These are phyloP conservation scores for Myiopsitta monachus DNA, from an alignment of 2,113 vertebrate genomes.

Conservation along the genomic window DNA sequence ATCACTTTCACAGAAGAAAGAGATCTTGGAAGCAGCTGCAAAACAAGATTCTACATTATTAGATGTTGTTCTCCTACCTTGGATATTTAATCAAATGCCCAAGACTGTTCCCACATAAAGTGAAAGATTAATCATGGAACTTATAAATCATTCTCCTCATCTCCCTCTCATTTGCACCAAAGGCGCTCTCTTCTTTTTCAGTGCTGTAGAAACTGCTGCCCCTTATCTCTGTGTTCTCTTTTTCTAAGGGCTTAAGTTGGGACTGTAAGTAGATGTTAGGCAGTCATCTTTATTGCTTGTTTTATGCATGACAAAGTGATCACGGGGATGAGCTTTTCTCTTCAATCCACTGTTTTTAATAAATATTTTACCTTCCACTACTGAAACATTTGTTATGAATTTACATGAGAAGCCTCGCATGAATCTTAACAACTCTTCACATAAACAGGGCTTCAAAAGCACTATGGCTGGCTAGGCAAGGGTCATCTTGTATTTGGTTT, in stretches of 20 bases:
- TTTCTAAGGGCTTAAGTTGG: not conserved
- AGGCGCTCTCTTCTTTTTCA: not conserved
- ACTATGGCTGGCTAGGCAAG: not conserved
- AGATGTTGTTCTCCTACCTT: not conserved
- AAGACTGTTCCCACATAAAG: not conserved
- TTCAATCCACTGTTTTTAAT: not conserved
- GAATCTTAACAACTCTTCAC: not conserved
- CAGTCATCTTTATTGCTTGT: not conserved
- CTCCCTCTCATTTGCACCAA: not conserved
- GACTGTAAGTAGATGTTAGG: not conserved
- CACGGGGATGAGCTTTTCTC: not conserved
- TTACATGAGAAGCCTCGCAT: conserved; percentile 1
- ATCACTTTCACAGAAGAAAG: not conserved
- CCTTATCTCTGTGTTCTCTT: not conserved
- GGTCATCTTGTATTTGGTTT: conserved; percentile 18
- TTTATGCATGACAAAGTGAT: not conserved
- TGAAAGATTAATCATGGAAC: not conserved
- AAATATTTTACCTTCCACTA: not conserved
- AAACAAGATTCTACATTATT: conserved; percentile 6
- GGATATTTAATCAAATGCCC: conserved; percentile 34
- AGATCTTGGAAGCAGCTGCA: conserved; percentile 2
- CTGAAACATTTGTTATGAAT: conserved; percentile 11
- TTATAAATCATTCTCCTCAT: not conserved
- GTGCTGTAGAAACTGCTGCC: not conserved
- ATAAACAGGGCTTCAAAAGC: not conserved